These are phyloP conservation scores for Luscinia megarhynchos DNA, from an alignment of 2,797 vertebrate genomes.

Conservation along the genomic window DNA sequence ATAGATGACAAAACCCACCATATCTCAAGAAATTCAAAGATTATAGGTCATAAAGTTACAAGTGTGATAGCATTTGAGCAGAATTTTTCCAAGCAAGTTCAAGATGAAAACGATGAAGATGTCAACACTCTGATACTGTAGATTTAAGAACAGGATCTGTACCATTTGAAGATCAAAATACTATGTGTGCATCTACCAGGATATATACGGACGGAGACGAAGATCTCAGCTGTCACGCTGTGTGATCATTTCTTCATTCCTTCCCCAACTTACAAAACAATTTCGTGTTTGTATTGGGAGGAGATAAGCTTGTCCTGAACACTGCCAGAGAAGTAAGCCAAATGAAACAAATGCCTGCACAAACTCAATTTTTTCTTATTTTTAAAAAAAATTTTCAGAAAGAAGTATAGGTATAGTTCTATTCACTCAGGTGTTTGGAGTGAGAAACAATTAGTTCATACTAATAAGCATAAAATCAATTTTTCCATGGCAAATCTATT, in stretches of 20 bases:
- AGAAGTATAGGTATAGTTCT: constrained; percentile 41
- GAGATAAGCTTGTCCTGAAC: constrained; percentile 41
- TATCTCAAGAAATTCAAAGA: constrained; percentile 61
- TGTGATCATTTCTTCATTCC: constrained; percentile 68
- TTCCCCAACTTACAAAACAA: constrained; percentile 58
- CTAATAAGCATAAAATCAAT: constrained; percentile 53
- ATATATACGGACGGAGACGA: constrained; percentile 67
- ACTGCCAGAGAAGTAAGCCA: constrained; percentile 40
- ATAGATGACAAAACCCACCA: constrained; percentile 61
- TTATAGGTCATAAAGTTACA: constrained; percentile 67
- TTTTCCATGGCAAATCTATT: constrained; percentile 56
- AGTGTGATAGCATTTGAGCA: constrained; percentile 55
- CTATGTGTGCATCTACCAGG: constrained; percentile 69
- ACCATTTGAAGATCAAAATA: constrained; percentile 69
- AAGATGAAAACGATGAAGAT: constrained; percentile 68
- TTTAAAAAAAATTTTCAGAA: not conserved
- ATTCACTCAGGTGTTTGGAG: constrained; percentile 28
- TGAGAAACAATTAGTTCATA: constrained; percentile 61
- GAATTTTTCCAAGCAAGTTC: constrained; percentile 62
- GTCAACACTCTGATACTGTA: constrained; percentile 66
- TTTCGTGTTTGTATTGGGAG: constrained; percentile 35
- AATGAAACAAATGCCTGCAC: constrained; percentile 53
- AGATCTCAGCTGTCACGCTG: constrained; percentile 58
- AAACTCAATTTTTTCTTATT: constrained; percentile 24
- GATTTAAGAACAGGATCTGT: constrained; percentile 66